Evolutionary conservation across 2,888 invertebrate genomes (phyloP).

Genomic region (Oscheius sp.): DNA sequence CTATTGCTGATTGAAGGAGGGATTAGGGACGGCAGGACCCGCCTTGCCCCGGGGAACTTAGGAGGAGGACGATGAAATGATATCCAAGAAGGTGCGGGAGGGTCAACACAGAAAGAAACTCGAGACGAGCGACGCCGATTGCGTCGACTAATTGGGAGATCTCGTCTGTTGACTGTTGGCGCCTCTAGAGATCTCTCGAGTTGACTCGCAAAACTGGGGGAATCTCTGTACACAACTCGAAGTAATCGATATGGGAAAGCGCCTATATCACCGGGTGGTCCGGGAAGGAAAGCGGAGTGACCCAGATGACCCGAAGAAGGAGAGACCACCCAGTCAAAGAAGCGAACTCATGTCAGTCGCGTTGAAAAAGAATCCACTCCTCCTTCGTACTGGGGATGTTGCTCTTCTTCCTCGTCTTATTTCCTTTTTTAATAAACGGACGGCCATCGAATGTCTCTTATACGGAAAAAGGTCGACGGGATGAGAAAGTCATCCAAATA

Average conservation of each 20-base stretch:
- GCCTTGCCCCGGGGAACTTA: not conserved
- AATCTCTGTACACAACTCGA: not conserved
- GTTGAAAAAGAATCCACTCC: not conserved
- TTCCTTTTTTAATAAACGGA: not conserved
- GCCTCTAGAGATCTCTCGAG: not conserved
- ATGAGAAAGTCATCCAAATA: not conserved
- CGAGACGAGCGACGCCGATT: not conserved
- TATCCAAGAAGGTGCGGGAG: not conserved
- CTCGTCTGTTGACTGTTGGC: not conserved
- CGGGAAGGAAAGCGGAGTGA: no score
- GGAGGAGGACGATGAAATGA: not conserved
- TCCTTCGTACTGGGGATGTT: not conserved
- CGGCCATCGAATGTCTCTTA: no score
- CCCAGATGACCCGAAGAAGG: not conserved
- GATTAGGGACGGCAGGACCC: not conserved
- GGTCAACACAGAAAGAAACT: conserved; percentile 6
- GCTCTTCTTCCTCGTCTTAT: not conserved
- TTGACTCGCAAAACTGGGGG: conserved; percentile 10
- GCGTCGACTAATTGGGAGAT: conserved; percentile 6
- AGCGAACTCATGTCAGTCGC: not conserved
- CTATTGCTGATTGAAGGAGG: conserved; percentile 7
- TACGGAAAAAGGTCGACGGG: not conserved
- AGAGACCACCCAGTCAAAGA: not conserved
- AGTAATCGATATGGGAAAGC: not conserved
- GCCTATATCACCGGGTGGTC: no score